Evolutionary conservation across 2,888 invertebrate genomes (phyloP), one percentile per base, ranked within the genome.

Genomic region (Hypomecis punctinalis): DNA sequence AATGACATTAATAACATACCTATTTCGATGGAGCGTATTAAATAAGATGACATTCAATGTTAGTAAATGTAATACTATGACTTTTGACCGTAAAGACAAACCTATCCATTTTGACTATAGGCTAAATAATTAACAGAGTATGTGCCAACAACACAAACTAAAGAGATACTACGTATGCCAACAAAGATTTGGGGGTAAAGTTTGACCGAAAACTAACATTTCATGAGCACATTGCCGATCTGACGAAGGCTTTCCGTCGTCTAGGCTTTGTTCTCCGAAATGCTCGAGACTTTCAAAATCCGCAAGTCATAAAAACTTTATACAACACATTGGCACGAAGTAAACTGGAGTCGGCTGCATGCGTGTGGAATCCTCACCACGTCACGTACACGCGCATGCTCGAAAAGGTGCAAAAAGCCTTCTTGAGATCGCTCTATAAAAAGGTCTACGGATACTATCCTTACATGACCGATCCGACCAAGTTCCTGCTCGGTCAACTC

Each of bases 11-110:
- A 54, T 43, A 1, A 0, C 6, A n/a, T n/a, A n/a, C n/a, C n/a
- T 54, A n/a, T 43, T n/a, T 54, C 23, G 43, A 9, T 54, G 54
- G 43, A 43, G 43, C 5, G 10, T 54, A 11, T 35, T n/a, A n/a
- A 43, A 54, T 35, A 43, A 54, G 43, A 54, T 54, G 54, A 0
- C 0, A n/a, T 42, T 54, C 11, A 54, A 54, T 43, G 5, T 11
- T 3, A n/a, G 3, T 10, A 54, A 54, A 43, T 54, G 33, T 35
- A 42, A 54, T 10, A 7, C 11, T 10, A 43, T 43, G 54, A n/a
- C 54, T 8, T 54, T 54, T 54, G 23, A 40, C 23, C 23, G 46
- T 5, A 52, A 40, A 23, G 40, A 13, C 13, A 52, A 52, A 10
- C 40, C 52, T 6, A 40, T 52, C 5, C 13, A 23, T 42, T 52